These are phyloP conservation scores for Diaprepes abbreviatus DNA, from an alignment of 2,888 invertebrate genomes.

Conservation along the genomic window DNA sequence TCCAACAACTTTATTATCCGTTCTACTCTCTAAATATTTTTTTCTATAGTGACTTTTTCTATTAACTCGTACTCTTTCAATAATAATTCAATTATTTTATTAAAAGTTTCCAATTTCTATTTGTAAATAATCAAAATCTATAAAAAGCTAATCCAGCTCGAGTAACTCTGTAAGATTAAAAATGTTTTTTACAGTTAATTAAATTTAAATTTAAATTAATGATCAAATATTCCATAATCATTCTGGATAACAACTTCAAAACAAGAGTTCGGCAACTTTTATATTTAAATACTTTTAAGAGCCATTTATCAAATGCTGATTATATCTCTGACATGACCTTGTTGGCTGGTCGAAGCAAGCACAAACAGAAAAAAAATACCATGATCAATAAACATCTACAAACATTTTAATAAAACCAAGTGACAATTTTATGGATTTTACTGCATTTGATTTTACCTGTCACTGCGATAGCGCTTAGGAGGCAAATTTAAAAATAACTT, in stretches of 20 bases:
- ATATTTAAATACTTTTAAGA: slow-evolving; percentile 1
- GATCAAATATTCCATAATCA: not conserved
- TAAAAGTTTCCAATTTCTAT: no score
- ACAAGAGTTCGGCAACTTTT: not conserved
- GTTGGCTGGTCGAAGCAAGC: not conserved
- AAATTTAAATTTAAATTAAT: slow-evolving; percentile 4
- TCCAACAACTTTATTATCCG: no score
- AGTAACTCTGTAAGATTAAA: not conserved
- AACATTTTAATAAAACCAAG: no score
- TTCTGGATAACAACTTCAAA: slow-evolving; percentile 4
- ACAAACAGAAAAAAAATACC: not conserved
- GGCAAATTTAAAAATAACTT: no score
- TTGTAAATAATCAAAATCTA: not conserved
- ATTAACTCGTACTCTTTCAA: no score
- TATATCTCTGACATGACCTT: slow-evolving; percentile 10
- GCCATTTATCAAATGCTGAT: not conserved
- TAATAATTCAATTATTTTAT: no score
- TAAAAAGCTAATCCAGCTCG: no score
- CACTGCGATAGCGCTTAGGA: no score
- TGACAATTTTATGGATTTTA: no score
- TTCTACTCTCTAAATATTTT: no score
- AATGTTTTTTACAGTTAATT: not conserved
- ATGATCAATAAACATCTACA: not conserved
- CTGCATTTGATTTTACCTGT: no score
- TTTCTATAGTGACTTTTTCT: no score